Base-by-base conservation (phyloP, 2,888 invertebrate species). In the Ennomos fuscantarius region DNA sequence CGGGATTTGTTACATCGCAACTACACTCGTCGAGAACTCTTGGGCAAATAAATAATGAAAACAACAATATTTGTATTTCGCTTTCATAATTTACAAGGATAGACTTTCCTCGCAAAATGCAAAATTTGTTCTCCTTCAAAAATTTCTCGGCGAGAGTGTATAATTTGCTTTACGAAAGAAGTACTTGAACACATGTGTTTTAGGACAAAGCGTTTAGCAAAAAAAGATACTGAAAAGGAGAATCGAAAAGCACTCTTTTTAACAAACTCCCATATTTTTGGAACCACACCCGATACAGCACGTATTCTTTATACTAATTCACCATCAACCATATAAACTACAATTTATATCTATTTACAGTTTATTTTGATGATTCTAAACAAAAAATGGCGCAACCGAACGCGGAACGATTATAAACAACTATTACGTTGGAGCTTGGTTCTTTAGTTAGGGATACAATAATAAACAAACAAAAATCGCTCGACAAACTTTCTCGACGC, bases 371-470 rank as follows among this genome's bases (percentile, higher is more conserved):
- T 61, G 53, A 60, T 60, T 58, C 66, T 69, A 67, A 74, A 70
- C 68, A 70, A 74, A 71, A 68, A 56, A 56, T 54, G 52, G 44
- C 24, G 70, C 57, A 61, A 77, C 74, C 72, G 69, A 75, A 76
- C 62, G 47, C 62, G 55, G 60, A 70, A 66, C 68, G 70, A 24
- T 24, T 63, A 68, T 52, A 51, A 67, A 70, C 63, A 47, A 65
- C 44, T 62, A 65, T 63, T 55, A 64, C 63, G 60, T 57, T 62
- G 42, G 49, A 53, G 42, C 45, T 57, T 65, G 53, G 58, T 62
- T 52, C n/a, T 48, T 33, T 33, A 54, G 58, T 55, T 55, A 60
- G 47, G 52, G 59, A 59, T 48, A 55, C 63, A 68, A 24, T 24
- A 24, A 6, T 24, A 24, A 24, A 24, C 24, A 6, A 24, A 6